These are phyloP conservation scores for Hydrochoerus hydrochaeris DNA, from an alignment of 2,113 vertebrate species.

Conservation along the genomic window DNA sequence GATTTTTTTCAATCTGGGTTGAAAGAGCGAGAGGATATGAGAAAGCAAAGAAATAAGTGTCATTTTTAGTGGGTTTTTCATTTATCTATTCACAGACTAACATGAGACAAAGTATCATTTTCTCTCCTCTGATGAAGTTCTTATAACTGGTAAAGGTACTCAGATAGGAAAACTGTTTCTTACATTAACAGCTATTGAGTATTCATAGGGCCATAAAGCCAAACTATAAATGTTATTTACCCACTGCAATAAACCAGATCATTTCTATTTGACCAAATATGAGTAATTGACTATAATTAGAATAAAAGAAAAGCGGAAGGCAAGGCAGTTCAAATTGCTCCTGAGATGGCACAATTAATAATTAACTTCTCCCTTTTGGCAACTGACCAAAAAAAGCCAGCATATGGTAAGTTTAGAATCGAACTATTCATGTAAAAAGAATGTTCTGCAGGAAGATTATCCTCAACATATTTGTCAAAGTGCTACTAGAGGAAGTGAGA, in stretches of 20 bases:
- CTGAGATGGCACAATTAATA: conserved; percentile 71
- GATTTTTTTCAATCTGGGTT: not conserved
- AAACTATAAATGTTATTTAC: conserved; percentile 69
- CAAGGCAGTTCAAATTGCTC: conserved; percentile 67
- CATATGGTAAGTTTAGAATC: conserved; percentile 59
- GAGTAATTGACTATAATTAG: conserved; percentile 71
- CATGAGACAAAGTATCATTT: not conserved
- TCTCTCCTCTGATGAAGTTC: conserved; percentile 59
- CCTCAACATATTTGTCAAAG: conserved; percentile 13
- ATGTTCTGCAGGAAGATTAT: conserved; percentile 72
- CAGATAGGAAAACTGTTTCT: conserved; percentile 12
- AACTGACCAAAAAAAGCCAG: conserved; percentile 66
- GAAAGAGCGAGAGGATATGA: conserved; percentile 58
- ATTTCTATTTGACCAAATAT: conserved; percentile 52
- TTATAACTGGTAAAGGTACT: conserved; percentile 25
- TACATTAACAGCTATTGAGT: not conserved
- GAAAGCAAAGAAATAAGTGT: conserved; percentile 9
- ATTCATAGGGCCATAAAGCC: not conserved
- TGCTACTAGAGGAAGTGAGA: not conserved
- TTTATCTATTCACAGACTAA: conserved; percentile 58
- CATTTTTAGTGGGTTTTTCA: not conserved
- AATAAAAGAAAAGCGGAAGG: conserved; percentile 45
- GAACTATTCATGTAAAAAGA: conserved; percentile 78
- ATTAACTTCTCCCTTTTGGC: conserved; percentile 83
- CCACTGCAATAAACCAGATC: conserved; percentile 41